Evolutionary conservation across 2,113 vertebrate species (phyloP), one percentile per base, ranked within the genome.

Genomic region (Vombatus ursinus): DNA sequence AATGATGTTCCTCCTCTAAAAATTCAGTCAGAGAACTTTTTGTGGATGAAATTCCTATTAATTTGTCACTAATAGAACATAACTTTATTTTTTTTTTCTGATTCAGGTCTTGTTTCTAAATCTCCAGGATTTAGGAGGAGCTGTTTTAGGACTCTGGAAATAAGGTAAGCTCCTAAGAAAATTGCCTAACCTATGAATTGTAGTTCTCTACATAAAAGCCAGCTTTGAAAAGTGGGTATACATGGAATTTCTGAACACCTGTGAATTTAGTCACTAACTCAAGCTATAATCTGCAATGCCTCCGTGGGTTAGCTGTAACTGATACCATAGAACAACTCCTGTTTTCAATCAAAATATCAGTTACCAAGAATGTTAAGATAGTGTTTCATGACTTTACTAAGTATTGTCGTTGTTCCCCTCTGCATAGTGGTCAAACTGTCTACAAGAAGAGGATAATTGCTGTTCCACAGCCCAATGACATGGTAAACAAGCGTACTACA

Each of bases 51-150:
- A 50, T 90, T 90, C 90, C 23, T 50, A 31, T 90, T 48, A 50
- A 50, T 90, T 90, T 90, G 48, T 49, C 48, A 90, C 14, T 50
- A 90, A 90, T 50, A 25, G 11, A 90, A 14, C 49, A 90, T 90
- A 90, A 50, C 47, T 47, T 50, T 68, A 68, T 49, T 90, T 90
- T 28, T 89, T n/a, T 61, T 57, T 31, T 68, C 61, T 68, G 3
- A 90, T 90, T 25, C 26, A 50, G 5, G 25, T 50, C 92, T 19
- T 53, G 16, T 14, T 95, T 92, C 44, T 95, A 50, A 91, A 51
- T 52, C 92, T 94, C 91, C 92, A 14, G 57, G 25, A 94, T 54
- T 50, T 52, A 96, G 52, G 23, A 89, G 93, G 93, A 89, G 3
- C 3, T 92, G 2, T 28, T 7, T 16, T 90, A 37, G 48, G 90